Conservation (phyloP, 2,113 vertebrate genomes). For the Cyanoramphus novaezelandiae region DNA sequence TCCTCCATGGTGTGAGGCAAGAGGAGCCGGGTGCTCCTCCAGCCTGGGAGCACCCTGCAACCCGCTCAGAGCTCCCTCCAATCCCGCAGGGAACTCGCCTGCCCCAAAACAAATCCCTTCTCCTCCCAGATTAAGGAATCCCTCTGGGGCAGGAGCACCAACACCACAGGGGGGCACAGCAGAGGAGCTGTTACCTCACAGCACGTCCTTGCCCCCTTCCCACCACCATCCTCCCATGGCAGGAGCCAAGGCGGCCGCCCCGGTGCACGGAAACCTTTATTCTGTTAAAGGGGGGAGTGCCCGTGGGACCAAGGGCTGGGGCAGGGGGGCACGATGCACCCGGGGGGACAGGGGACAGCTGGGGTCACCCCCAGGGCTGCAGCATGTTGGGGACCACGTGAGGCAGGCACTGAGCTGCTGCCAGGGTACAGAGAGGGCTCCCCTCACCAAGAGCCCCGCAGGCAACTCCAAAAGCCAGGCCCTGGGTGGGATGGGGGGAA, state of each 20-base stretch:
- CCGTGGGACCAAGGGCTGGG: background rate
- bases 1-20: fast-evolving
- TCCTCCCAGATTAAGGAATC: background rate
- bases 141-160: background rate
- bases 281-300: background rate
- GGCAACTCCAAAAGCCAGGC: background rate
- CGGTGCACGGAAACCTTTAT: background rate
- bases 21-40: background rate
- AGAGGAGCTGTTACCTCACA: background rate
- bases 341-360: fast-evolving
- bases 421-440: background rate
- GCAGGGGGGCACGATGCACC: fast-evolving
- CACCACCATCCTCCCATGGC: background rate
- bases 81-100: fast-evolving
- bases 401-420: background rate
- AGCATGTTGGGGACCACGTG: background rate
- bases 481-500: fast-evolving
- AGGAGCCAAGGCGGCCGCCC: background rate
- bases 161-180: background rate
- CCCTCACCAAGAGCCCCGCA: background rate
- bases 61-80: too few relatives aligned
- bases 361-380: fast-evolving
- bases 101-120: background rate
- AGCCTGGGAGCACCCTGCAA: background rate
- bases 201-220: background rate